These are phyloP conservation scores for Protobothrops flavoviridis DNA, from an alignment of 2,113 vertebrate species.

Conservation along the genomic window DNA sequence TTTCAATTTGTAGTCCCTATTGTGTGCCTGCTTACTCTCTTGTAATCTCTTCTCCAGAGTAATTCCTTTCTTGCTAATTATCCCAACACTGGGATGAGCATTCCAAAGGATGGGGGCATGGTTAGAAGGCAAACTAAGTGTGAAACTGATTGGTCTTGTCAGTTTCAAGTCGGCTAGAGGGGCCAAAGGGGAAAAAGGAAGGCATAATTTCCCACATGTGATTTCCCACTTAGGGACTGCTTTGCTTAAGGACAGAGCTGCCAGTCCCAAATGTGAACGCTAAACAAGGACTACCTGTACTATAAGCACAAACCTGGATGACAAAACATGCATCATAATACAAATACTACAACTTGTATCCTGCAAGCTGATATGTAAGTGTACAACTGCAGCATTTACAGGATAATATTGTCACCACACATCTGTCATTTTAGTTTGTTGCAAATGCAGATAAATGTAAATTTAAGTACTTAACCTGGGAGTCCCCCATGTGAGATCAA, in stretches of 20 bases:
- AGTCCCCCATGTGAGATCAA: not conserved
- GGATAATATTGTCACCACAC: not conserved
- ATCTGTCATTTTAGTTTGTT: not conserved
- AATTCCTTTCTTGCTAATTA: not conserved
- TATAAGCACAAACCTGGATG: not conserved
- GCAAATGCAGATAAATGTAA: not conserved
- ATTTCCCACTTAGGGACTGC: not conserved
- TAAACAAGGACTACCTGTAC: not conserved
- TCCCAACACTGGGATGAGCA: not conserved
- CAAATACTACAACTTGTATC: not conserved
- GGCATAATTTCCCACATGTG: not conserved
- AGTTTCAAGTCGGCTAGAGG: not conserved
- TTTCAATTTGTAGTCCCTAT: not conserved
- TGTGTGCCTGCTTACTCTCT: not conserved
- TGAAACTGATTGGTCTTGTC: not conserved
- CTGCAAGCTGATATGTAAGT: not conserved
- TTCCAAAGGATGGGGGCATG: not conserved
- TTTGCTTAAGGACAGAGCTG: not conserved
- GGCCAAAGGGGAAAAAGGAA: not conserved
- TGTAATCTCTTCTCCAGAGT: not conserved
- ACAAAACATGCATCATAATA: not conserved
- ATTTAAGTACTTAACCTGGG: not conserved
- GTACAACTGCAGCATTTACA: not conserved
- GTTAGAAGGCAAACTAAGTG: not conserved
- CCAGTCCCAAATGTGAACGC: not conserved